These are phyloP conservation scores for Ectropis grisescens DNA, from an alignment of 1,140 invertebrate species.

Conservation along the genomic window DNA sequence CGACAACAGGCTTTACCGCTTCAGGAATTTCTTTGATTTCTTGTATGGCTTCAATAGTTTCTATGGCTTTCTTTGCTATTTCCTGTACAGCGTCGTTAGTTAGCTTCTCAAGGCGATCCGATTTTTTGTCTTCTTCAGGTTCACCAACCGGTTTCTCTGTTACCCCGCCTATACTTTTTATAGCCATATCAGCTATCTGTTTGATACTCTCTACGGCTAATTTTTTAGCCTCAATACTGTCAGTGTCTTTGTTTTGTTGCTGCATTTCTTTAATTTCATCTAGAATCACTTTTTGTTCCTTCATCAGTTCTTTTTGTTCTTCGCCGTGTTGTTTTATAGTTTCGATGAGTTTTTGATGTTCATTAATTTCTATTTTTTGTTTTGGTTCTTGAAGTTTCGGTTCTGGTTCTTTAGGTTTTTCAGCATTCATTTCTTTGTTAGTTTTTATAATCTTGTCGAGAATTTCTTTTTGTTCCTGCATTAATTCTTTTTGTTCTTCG, in stretches of 20 bases:
- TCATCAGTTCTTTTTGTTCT: constrained; percentile 71
- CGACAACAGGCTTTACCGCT: neutral
- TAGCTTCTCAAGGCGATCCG: constrained; percentile 31
- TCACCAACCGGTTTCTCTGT: constrained; percentile 30
- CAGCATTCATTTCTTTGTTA: constrained; percentile 44
- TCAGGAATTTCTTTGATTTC: constrained; percentile 28
- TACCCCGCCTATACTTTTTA: constrained; percentile 51
- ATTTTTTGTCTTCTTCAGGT: constrained; percentile 18
- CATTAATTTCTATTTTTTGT: constrained; percentile 44
- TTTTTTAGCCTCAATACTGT: constrained; percentile 53
- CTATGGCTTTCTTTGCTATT: constrained; percentile 44
- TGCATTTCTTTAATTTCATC: constrained; percentile 70
- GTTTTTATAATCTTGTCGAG: constrained; percentile 70
- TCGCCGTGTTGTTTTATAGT: constrained; percentile 72
- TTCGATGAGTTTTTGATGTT: constrained; percentile 67
- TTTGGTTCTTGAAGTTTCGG: no score
- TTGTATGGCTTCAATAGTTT: constrained; percentile 46
- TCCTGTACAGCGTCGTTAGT: constrained; percentile 44
- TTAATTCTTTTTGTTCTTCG: constrained; percentile 70
- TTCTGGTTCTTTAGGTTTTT: constrained; percentile 39
- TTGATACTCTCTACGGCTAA: constrained; percentile 64
- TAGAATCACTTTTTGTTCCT: constrained; percentile 72
- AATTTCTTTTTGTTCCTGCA: constrained; percentile 72
- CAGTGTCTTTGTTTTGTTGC: constrained; percentile 51
- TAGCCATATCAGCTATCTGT: constrained; percentile 61